These are phyloP conservation scores for Chiloscyllium punctatum DNA, from an alignment of 2,797 vertebrate genomes.

Conservation along the genomic window DNA sequence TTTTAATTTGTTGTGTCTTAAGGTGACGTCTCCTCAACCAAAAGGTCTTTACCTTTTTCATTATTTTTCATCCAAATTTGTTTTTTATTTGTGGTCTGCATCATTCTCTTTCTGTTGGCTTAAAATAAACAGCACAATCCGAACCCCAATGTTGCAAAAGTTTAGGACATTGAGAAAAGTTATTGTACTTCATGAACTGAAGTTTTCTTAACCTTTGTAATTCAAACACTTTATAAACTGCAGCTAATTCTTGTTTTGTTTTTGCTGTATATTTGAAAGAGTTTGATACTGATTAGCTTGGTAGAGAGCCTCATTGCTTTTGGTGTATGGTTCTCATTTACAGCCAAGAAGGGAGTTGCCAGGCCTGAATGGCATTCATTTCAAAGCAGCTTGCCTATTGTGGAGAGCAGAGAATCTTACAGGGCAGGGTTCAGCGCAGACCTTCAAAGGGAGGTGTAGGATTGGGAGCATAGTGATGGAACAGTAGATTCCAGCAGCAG, in stretches of 20 bases:
- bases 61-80: background rate
- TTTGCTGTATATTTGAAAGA: background rate
- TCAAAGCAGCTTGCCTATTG: background rate
- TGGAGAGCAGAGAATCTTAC: background rate
- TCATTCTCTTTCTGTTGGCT: background rate
- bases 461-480: background rate
- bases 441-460: background rate
- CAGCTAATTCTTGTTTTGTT: background rate
- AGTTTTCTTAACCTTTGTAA: background rate
- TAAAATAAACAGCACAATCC: background rate
- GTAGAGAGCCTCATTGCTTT: background rate
- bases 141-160: background rate
- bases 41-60: background rate
- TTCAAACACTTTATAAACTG: too few relatives aligned
- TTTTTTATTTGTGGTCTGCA: background rate
- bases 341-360: background rate
- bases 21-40: background rate
- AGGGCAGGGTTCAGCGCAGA: background rate
- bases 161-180: background rate
- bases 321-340: background rate
- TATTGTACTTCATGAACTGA: background rate
- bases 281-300: background rate
- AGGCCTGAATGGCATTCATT: background rate
- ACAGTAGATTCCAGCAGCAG: background rate
- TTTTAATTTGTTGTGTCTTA: too few relatives aligned